A percentile compares a stretch with the other conserved stretches of the same genome.
Conservation (phyloP, 1,140 invertebrate genomes). For the Glossosoma conforme region DNA sequence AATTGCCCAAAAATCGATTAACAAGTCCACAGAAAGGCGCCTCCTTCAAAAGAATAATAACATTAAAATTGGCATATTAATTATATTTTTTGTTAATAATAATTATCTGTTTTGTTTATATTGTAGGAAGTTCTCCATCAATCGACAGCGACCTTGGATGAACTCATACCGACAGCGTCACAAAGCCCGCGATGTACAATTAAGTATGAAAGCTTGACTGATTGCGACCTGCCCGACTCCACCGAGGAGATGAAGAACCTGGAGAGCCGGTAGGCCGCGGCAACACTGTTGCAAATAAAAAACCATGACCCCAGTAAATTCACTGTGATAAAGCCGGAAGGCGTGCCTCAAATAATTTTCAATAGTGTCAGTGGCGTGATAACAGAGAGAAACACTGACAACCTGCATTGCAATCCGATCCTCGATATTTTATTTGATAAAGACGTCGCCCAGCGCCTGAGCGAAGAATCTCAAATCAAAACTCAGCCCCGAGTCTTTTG, state of each 20-base stretch:
- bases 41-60: too few species aligned
- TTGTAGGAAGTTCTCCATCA: constrained; percentile 48
- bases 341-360: constrained; percentile 43
- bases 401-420: constrained; percentile 48
- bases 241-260: constrained; percentile 51
- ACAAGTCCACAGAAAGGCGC: too few species aligned
- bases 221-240: constrained; percentile 47
- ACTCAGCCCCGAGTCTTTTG: constrained; percentile 34
- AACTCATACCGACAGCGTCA: constrained; percentile 46
- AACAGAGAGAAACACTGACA: constrained; percentile 43
- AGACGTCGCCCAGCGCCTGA: constrained; percentile 46
- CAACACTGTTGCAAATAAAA: constrained; percentile 48
- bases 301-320: constrained; percentile 49
- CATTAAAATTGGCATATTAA: too few species aligned
- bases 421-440: constrained; percentile 51
- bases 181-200: constrained; percentile 37
- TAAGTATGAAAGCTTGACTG: constrained; percentile 39
- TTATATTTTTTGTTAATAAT: not conserved
- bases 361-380: constrained; percentile 46
- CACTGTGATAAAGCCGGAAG: constrained; percentile 43
- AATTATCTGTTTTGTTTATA: constrained; percentile 26
- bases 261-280: constrained; percentile 48
- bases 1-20: too few species aligned
- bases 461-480: constrained; percentile 43
- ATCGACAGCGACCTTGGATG: constrained; percentile 46